Evolutionary conservation across 2,113 vertebrate genomes (phyloP).

Genomic region (Gymnobelideus leadbeateri): DNA sequence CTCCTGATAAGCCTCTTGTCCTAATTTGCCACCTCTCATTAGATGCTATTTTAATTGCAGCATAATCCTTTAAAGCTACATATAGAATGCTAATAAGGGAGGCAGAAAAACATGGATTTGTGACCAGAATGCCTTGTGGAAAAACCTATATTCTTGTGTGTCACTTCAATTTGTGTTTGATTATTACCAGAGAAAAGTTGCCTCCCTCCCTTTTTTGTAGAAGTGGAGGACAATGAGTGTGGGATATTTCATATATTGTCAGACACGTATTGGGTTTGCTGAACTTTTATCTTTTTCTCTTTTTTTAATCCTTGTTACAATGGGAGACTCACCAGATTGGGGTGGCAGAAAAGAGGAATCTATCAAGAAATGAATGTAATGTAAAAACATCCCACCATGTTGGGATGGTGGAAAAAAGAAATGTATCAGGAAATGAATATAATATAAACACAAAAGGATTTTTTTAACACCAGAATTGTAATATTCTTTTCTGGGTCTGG

Average conservation of each 20-base stretch:
- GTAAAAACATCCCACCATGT: neutral
- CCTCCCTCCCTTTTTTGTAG: neutral
- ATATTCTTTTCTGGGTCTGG: neutral
- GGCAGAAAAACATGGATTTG: constrained; percentile 57
- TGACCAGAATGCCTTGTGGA: constrained; percentile 51
- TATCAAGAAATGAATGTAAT: neutral
- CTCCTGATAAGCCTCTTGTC: constrained; percentile 29
- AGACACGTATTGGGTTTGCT: neutral
- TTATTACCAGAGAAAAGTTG: neutral
- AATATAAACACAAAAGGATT: neutral
- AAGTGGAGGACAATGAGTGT: neutral
- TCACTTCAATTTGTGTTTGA: neutral
- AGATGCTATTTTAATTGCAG: constrained; percentile 70
- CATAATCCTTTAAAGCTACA: constrained; percentile 73
- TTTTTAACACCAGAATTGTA: neutral
- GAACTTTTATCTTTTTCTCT: neutral
- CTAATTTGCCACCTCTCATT: constrained; percentile 34
- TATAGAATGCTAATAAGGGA: constrained; percentile 46
- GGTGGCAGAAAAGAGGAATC: neutral
- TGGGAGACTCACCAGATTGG: neutral
- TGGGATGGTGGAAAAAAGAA: neutral
- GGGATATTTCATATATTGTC: neutral
- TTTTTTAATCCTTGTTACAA: neutral
- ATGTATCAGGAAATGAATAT: neutral
- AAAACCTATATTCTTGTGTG: neutral